Evolutionary conservation across 2,113 vertebrate genomes (phyloP), one percentile per base, ranked within the genome.

Genomic region (Urocolius indicus): DNA sequence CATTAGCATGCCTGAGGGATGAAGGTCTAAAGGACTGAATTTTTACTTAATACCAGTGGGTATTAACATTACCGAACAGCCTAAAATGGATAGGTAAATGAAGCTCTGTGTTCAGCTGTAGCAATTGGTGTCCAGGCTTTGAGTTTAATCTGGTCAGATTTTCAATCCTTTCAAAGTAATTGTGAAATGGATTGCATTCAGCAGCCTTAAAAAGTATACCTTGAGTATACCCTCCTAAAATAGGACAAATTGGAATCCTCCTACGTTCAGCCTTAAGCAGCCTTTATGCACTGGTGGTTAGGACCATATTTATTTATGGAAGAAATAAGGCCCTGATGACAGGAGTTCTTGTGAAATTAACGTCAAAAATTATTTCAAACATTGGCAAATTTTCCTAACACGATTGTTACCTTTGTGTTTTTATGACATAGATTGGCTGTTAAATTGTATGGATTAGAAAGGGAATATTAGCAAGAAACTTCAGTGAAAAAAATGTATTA

Each of bases 111-210:
- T 48, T 68, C 81, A 87, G 81, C 58, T 88, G 55, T 2, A 83
- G 90, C 67, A 86, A 95, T 57, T 83, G 63, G 61, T 93, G 68
- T 23, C 24, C 75, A 55, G 32, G 78, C 87, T 94, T 84, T 86
- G 55, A 78, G 48, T 77, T 57, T 90, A 96, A 96, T 93, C 90
- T 84, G 68, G 51, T 84, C 92, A 94, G 79, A 78, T 73, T 90
- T 91, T 51, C 67, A 93, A 78, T 94, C 82, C 78, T 90, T 80
- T 84, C 65, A 59, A 74, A 95, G 87, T 91, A 93, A 96, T 92
- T 93, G 59, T 87, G 79, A 54, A 92, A 77, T 52, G 7, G 71
- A 95, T 88, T 97, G 59, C 87, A 72, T 71, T 94, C 68, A 6
- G 10, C 9, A 58, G 81, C 68, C 84, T 89, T 73, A 26, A 55